Conservation (phyloP, 2,113 vertebrate genomes). For the Grammomys surdaster region DNA sequence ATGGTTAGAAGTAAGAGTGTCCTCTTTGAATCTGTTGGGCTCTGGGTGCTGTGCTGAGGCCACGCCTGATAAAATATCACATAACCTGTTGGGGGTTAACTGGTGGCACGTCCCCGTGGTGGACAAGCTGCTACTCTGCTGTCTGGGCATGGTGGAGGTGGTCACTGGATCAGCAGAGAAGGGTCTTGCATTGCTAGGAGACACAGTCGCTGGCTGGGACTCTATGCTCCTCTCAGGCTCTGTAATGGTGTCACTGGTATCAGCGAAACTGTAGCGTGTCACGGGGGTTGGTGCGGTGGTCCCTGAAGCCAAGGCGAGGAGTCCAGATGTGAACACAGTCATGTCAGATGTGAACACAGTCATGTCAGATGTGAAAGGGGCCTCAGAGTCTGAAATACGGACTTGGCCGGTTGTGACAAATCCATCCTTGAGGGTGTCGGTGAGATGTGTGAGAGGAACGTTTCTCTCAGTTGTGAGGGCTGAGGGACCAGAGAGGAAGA, state of each 20-base stretch:
- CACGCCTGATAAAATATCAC: neutral
- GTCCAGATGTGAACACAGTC: slow-evolving; percentile 35
- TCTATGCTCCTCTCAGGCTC: neutral
- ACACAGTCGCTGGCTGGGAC: neutral
- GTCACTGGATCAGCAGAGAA: neutral
- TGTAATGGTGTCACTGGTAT: neutral
- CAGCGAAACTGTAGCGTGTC: neutral
- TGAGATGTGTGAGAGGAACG: neutral
- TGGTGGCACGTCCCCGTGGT: neutral
- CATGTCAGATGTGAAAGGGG: neutral
- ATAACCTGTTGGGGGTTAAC: slow-evolving; percentile 60
- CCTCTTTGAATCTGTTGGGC: neutral
- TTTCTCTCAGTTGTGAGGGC: slow-evolving; percentile 44
- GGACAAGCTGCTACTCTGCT: neutral
- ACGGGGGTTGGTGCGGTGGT: neutral
- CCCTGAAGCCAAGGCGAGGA: slow-evolving; percentile 34
- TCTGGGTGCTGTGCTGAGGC: too few relatives aligned
- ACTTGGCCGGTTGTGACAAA: neutral
- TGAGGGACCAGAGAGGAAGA: slow-evolving; percentile 56
- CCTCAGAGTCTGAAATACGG: neutral
- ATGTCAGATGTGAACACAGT: neutral
- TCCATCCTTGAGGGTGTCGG: neutral
- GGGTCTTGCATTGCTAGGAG: neutral
- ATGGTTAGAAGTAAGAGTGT: neutral
- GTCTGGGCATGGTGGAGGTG: neutral